A percentile compares a stretch with the other conserved stretches of the same genome.
Evolutionary conservation across 2,888 invertebrate species (phyloP).

Genomic region (Lithophane ornitopus): DNA sequence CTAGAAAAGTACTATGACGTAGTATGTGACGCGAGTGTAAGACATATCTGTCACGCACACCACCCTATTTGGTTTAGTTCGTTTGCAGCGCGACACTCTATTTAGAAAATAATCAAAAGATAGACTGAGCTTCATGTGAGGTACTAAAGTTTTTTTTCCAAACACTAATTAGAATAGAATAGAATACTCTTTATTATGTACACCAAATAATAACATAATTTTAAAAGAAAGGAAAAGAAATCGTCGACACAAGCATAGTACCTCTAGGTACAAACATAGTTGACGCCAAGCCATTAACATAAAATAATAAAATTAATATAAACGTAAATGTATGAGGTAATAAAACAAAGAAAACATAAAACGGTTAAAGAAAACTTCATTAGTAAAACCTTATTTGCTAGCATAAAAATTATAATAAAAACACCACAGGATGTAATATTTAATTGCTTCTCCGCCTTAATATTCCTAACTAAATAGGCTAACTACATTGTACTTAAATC

Average conservation of each 20-base stretch:
- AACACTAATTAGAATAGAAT: too few species aligned
- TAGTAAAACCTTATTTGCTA: neutral
- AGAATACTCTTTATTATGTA: too few species aligned
- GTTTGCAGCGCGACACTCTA: too few species aligned
- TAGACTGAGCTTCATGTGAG: neutral
- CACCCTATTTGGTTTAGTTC: too few species aligned
- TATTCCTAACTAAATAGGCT: neutral
- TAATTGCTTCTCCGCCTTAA: neutral
- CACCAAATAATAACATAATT: too few species aligned
- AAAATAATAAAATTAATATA: slow-evolving; percentile 15
- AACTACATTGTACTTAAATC: neutral
- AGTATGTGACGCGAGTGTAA: too few species aligned
- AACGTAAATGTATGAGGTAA: slow-evolving; percentile 19
- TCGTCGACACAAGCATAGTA: neutral
- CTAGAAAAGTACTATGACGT: too few species aligned
- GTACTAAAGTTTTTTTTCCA: neutral
- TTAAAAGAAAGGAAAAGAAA: neutral
- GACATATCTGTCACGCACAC: too few species aligned
- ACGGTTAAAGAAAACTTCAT: slow-evolving; percentile 9
- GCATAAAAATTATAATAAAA: slow-evolving; percentile 13
- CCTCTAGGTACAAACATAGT: neutral
- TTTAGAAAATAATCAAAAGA: too few species aligned
- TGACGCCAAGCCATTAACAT: slow-evolving; percentile 15
- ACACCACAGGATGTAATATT: neutral
- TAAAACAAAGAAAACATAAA: slow-evolving; percentile 31